Evolutionary conservation across 1,140 invertebrate species (phyloP), one percentile per base, ranked within the genome.

Genomic region (Agrypnia vestita): DNA sequence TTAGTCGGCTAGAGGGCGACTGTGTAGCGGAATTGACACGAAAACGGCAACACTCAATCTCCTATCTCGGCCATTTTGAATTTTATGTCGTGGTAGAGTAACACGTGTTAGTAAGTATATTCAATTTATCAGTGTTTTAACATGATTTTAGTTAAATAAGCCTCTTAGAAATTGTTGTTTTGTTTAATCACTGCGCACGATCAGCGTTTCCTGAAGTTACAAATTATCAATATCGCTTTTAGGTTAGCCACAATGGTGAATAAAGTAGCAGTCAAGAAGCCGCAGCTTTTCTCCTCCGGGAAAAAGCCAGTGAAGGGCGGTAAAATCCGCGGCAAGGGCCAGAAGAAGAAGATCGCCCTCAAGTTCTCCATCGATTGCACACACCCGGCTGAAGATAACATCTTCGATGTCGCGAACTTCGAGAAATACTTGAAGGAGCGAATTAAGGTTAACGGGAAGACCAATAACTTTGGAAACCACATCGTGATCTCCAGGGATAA

Each of bases 361-460:
- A 97, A 96, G 84, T 99, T 98, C 87, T 93, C 93, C 69, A 95
- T 99, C 86, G 98, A 99, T 88, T 99, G 98, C 92, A 99, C 97
- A 80, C 97, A 99, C 89, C 99, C 99, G 49, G 98, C 98, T 71
- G 99, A 99, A 90, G 99, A 99, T 91, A 98, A 96, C 85, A 99
- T 99, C 86, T 95, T 99, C 92, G 98, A 99, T 92, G 95, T 97
- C 81, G 92, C 92, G 44, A 97, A 97, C 87, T 99, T 99, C 90
- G 97, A 99, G 91, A 97, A 97, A 86, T 99, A 98, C 90, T 90
- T 99, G 64, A 94, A 96, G 84, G 96, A 97, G 84, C 93, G 94
- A 78, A 97, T 99, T 73, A 99, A 99, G 90, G 96, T 99, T 82
- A 94, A 96, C 87, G 97, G 97, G 43, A 99, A 99, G 90, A 97